Evolutionary conservation across 2,888 invertebrate genomes (phyloP).

Genomic region (Eugnorisma glareosa): DNA sequence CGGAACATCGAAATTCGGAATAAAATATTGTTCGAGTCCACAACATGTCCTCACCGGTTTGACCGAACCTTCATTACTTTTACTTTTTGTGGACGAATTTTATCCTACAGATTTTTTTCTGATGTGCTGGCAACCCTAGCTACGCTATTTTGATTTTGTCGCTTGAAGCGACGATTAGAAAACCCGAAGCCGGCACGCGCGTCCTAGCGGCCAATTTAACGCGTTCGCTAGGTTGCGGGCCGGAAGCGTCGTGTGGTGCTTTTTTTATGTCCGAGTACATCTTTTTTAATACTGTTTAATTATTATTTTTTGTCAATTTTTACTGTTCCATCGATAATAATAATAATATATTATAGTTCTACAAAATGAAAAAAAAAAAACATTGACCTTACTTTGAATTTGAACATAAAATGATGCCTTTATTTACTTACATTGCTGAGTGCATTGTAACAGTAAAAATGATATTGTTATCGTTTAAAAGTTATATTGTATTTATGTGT

Average conservation of each 20-base stretch:
- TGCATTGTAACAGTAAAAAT: conserved; percentile 25
- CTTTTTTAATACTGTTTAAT: neutral
- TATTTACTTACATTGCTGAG: neutral
- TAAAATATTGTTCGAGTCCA: too few species aligned
- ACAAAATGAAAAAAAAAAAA: neutral
- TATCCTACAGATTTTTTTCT: neutral
- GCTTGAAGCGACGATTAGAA: conserved; percentile 22
- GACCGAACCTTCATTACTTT: neutral
- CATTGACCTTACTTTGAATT: neutral
- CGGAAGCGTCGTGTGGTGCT: neutral
- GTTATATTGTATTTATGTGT: conserved; percentile 9
- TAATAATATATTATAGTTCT: neutral
- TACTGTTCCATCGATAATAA: neutral
- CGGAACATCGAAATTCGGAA: too few species aligned
- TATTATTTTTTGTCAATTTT: neutral
- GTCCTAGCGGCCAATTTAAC: conserved; percentile 31
- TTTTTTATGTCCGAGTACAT: neutral
- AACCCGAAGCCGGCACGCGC: conserved; percentile 19
- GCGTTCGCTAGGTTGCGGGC: conserved; percentile 41
- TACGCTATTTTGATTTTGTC: conserved; percentile 27
- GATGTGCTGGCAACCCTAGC: conserved; percentile 4
- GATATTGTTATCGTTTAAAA: neutral
- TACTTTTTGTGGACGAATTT: neutral
- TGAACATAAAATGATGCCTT: neutral
- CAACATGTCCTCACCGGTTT: neutral